Conservation (phyloP, 1,140 invertebrate species). For the Conus betulinus region DNA sequence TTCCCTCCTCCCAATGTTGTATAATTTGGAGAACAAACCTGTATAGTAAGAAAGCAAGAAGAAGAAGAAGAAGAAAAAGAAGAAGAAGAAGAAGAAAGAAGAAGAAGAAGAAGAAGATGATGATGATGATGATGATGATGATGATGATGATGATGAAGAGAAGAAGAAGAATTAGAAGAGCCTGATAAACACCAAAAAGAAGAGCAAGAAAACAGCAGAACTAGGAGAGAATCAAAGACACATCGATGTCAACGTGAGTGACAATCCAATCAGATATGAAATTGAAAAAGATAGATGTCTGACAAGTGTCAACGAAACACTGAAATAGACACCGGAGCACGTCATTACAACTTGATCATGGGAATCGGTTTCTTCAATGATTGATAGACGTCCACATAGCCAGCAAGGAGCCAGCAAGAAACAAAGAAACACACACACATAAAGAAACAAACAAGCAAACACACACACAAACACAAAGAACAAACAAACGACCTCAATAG, state of each 20-base stretch:
- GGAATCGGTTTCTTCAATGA: too few relatives aligned
- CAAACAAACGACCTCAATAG: too few relatives aligned
- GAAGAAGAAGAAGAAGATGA: background rate
- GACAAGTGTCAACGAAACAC: too few relatives aligned
- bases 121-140: background rate
- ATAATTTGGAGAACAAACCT: background rate
- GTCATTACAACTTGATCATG: too few relatives aligned
- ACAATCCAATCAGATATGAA: background rate
- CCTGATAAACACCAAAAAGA: background rate
- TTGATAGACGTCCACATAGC: too few relatives aligned
- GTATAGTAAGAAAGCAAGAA: background rate
- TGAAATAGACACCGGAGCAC: too few relatives aligned
- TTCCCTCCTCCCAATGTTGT: too few relatives aligned
- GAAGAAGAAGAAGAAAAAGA: background rate
- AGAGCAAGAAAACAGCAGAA: background rate
- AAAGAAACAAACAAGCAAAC: too few relatives aligned
- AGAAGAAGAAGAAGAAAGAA: constrained; percentile 15
- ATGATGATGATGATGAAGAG: background rate
- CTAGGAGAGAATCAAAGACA: background rate
- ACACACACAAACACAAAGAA: too few relatives aligned
- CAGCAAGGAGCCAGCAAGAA: too few relatives aligned
- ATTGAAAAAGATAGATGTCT: too few relatives aligned
- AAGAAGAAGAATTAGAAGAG: background rate
- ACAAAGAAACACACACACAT: too few relatives aligned
- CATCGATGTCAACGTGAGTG: background rate